A percentile compares a stretch with the other conserved stretches of the same genome.
These are phyloP conservation scores for Meteorus colon DNA, from an alignment of 2,888 invertebrate genomes.

Conservation along the genomic window DNA sequence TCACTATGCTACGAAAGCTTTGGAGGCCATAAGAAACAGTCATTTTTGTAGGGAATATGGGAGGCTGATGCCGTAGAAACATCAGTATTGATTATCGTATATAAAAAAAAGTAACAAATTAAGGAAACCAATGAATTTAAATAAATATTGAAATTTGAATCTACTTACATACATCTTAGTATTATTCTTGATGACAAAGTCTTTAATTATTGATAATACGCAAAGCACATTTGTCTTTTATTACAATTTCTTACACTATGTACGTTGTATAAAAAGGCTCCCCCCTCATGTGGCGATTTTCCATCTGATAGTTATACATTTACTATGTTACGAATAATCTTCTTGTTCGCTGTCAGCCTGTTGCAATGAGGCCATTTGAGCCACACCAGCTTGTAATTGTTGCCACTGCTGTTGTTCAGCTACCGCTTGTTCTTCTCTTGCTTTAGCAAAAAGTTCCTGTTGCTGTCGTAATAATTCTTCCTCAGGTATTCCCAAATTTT, in stretches of 20 bases:
- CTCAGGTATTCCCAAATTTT: constrained; percentile 98
- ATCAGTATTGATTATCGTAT: constrained; percentile 15
- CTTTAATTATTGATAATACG: not conserved
- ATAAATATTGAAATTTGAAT: constrained; percentile 21
- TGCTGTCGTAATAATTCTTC: constrained; percentile 97
- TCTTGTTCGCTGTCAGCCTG: constrained; percentile 75
- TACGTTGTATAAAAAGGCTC: constrained; percentile 21
- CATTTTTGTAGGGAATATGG: constrained; percentile 89
- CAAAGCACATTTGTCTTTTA: not conserved
- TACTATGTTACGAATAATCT: constrained; percentile 72
- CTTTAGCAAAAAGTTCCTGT: constrained; percentile 97
- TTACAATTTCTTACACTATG: constrained; percentile 3
- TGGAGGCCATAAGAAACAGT: constrained; percentile 90
- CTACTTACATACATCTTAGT: constrained; percentile 21
- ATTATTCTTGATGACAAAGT: not conserved
- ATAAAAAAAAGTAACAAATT: constrained; percentile 26
- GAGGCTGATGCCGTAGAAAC: constrained; percentile 80
- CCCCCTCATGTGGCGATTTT: not conserved
- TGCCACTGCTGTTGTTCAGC: constrained; percentile 93
- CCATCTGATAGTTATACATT: not conserved
- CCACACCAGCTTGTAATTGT: constrained; percentile 85
- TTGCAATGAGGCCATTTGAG: constrained; percentile 76
- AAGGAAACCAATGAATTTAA: constrained; percentile 28
- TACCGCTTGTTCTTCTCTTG: constrained; percentile 93
- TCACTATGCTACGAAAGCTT: constrained; percentile 86